Evolutionary conservation across 2,797 vertebrate genomes (phyloP).

Genomic region (Enteromius paludinosus): DNA sequence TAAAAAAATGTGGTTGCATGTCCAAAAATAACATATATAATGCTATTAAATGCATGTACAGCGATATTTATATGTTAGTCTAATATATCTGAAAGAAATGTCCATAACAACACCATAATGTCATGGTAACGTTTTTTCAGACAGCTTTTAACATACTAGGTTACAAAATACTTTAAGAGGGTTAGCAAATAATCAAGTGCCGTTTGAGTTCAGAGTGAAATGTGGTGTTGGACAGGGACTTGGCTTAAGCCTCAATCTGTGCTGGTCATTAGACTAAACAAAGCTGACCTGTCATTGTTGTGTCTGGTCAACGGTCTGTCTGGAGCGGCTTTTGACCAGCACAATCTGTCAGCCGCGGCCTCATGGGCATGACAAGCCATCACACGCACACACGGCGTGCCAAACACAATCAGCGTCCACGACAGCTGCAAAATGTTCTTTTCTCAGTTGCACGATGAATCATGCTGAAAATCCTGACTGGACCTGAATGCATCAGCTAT

Average conservation of each 20-base stretch:
- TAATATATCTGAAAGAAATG: background rate
- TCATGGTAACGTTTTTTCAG: background rate
- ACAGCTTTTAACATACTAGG: no score
- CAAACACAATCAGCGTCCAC: constrained; percentile 25
- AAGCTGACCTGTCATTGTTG: constrained; percentile 35
- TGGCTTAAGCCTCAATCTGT: background rate
- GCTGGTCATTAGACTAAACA: constrained; percentile 13
- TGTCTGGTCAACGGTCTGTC: constrained; percentile 36
- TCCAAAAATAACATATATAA: background rate
- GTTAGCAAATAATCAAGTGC: background rate
- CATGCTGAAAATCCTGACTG: constrained; percentile 13
- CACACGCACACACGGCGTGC: constrained; percentile 15
- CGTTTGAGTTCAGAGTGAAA: background rate
- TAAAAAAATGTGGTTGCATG: background rate
- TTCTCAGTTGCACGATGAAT: constrained; percentile 33
- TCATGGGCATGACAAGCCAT: constrained; percentile 27
- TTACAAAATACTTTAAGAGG: background rate
- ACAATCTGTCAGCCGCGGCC: constrained; percentile 45
- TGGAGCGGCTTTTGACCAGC: constrained; percentile 49
- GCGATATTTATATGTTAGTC: no score
- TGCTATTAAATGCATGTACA: background rate
- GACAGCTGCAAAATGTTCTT: constrained; percentile 24
- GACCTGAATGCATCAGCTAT: background rate
- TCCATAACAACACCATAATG: background rate
- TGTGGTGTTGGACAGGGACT: background rate